phyloP scores from a whole-genome alignment of 2,888 invertebrate species.

The Hydraecia micacea region DNA sequence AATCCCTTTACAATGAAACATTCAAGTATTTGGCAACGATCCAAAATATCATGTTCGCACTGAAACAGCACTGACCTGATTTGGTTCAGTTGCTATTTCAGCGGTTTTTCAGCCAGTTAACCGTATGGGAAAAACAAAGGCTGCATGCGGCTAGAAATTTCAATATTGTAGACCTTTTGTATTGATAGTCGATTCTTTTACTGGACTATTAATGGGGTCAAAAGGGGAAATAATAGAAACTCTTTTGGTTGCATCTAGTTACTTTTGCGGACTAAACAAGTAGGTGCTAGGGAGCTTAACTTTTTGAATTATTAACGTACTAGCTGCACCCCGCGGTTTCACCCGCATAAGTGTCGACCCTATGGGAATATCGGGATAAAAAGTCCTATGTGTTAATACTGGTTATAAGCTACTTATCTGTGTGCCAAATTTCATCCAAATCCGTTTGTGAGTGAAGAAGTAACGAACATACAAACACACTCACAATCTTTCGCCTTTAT shows the following conservation, averaged over 20 bases:
- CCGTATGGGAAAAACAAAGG: conserved; percentile 9
- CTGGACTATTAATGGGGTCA: background rate
- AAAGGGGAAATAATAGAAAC: background rate
- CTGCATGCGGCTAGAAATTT: conserved; percentile 12
- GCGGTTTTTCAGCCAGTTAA: conserved; percentile 44
- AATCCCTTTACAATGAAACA: conserved; percentile 29
- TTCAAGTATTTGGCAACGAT: conserved; percentile 53
- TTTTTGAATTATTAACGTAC: background rate
- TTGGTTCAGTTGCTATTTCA: conserved; percentile 48
- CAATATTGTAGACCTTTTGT: conserved; percentile 7
- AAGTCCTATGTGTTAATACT: too few species aligned
- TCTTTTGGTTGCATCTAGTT: background rate
- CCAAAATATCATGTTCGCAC: conserved; percentile 56
- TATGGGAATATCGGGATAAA: too few species aligned
- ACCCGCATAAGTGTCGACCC: too few species aligned
- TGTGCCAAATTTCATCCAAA: too few species aligned
- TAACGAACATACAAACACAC: too few species aligned
- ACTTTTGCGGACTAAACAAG: background rate
- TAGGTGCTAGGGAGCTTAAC: background rate
- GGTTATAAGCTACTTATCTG: too few species aligned
- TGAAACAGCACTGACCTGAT: conserved; percentile 58
- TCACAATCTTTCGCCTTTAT: too few species aligned
- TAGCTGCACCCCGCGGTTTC: too few species aligned
- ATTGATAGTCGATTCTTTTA: background rate
- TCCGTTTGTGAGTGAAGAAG: too few species aligned